Conservation (phyloP, 2,797 vertebrate species). For the Cottoperca gobio region DNA sequence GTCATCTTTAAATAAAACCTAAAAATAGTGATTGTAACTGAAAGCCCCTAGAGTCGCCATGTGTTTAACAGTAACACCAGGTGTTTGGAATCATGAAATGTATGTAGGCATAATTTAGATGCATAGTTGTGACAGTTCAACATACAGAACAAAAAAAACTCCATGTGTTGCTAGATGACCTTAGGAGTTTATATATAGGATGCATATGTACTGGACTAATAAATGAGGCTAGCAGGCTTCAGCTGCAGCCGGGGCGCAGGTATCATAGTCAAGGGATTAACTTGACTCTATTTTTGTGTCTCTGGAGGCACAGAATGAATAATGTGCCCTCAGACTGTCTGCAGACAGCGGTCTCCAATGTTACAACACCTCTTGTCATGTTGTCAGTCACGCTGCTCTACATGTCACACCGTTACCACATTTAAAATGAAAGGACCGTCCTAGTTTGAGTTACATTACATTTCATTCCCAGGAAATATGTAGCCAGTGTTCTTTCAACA, state of each 20-base stretch:
- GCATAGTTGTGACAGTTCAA: not conserved
- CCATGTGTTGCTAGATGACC: conserved; percentile 15
- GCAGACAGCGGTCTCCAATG: conserved; percentile 15
- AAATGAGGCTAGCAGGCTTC: conserved; percentile 53
- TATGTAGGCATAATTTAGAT: not conserved
- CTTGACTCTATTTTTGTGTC: conserved; percentile 79
- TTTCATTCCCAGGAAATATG: not conserved
- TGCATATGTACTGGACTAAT: conserved; percentile 60
- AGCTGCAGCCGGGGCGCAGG: conserved; percentile 63
- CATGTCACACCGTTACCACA: conserved; percentile 1
- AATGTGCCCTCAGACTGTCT: conserved; percentile 54
- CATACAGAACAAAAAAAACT: not conserved
- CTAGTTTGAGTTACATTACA: not conserved
- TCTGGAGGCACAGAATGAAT: conserved; percentile 69
- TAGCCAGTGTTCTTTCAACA: not conserved
- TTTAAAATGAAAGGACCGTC: not conserved
- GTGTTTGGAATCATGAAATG: conserved; percentile 12
- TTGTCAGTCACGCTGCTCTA: conserved; percentile 27
- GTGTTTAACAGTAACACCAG: conserved; percentile 28
- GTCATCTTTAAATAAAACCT: conserved; percentile 30
- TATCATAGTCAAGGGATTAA: conserved; percentile 79
- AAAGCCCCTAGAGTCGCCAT: conserved; percentile 4
- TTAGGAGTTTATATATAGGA: conserved; percentile 75
- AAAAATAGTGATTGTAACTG: conserved; percentile 45
- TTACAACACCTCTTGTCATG: conserved; percentile 24